Percentiles rank a stretch among this genome's conserved stretches.
Evolutionary conservation across 2,797 vertebrate genomes (phyloP).

Genomic region (Poecilia picta): DNA sequence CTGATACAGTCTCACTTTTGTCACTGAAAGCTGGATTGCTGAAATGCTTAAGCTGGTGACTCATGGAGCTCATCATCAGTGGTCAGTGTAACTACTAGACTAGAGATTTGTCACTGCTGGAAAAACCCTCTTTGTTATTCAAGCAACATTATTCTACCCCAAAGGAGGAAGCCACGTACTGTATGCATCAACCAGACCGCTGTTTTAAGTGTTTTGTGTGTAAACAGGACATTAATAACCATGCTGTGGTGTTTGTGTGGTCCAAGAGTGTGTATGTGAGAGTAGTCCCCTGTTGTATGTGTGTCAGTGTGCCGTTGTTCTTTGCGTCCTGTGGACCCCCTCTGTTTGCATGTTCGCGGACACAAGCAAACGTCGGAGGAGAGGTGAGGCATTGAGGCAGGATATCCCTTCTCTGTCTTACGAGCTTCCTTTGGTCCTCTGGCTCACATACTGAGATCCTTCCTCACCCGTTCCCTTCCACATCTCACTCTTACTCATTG

Average conservation of each 20-base stretch:
- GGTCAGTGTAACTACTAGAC: conserved; percentile 27
- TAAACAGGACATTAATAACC: conserved; percentile 64
- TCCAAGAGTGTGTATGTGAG: conserved; percentile 18
- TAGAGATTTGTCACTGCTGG: conserved; percentile 28
- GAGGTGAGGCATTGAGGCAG: conserved; percentile 60
- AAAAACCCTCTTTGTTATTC: conserved; percentile 35
- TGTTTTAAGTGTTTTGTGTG: conserved; percentile 32
- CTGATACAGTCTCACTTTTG: conserved; percentile 50
- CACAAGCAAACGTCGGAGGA: conserved; percentile 46
- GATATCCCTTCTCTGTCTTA: conserved; percentile 79
- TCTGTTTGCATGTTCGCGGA: conserved; percentile 39
- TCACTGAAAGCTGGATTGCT: conserved; percentile 40
- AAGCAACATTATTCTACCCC: conserved; percentile 42
- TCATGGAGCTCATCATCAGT: conserved; percentile 57
- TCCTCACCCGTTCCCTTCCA: conserved; percentile 55
- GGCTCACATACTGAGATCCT: conserved; percentile 57
- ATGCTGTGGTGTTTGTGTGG: conserved; percentile 46
- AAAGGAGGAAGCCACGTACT: conserved; percentile 17
- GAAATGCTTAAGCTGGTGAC: conserved; percentile 57
- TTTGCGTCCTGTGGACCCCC: conserved; percentile 58
- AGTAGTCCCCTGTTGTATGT: conserved; percentile 45
- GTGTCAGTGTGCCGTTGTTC: conserved; percentile 64
- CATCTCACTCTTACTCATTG: conserved; percentile 41
- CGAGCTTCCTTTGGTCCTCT: conserved; percentile 72
- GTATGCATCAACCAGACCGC: conserved; percentile 12